These are phyloP conservation scores for Zaprionus gabonicus DNA, from an alignment of 1,140 invertebrate genomes.

Conservation along the genomic window DNA sequence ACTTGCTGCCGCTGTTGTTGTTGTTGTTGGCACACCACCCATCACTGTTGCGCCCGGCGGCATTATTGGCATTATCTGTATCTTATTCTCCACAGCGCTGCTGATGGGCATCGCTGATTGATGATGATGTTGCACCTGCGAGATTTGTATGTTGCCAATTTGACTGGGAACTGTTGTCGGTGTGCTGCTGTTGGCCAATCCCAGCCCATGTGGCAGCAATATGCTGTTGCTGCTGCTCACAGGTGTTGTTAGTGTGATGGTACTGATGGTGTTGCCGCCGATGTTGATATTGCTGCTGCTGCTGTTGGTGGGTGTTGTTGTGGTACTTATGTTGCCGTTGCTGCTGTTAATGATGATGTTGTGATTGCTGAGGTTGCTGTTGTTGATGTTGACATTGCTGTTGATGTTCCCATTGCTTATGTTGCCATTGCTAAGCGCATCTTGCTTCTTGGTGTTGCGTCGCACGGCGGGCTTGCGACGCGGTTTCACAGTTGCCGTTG, in stretches of 20 bases:
- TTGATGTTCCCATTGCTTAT: conserved; percentile 11
- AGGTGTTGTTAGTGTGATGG: conserved; percentile 52
- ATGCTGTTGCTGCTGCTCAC: conserved; percentile 41
- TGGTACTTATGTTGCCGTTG: conserved; percentile 44
- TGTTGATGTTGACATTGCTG: conserved; percentile 29
- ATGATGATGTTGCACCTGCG: conserved; percentile 72
- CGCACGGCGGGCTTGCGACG: conserved; percentile 77
- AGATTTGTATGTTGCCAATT: conserved; percentile 84
- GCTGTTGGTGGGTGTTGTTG: conserved; percentile 38
- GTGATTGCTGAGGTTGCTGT: conserved; percentile 37
- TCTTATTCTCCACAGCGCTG: conserved; percentile 82
- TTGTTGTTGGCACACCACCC: conserved; percentile 53
- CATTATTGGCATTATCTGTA: conserved; percentile 84
- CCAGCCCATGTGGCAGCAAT: conserved; percentile 50
- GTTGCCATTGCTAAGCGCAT: conserved; percentile 23
- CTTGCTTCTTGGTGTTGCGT: conserved; percentile 74
- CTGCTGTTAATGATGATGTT: conserved; percentile 14
- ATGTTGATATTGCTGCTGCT: conserved; percentile 12
- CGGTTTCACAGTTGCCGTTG: conserved; percentile 62
- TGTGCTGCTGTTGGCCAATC: conserved; percentile 38
- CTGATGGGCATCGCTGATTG: conserved; percentile 52
- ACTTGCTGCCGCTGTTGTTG: conserved; percentile 28
- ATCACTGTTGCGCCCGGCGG: conserved; percentile 65
- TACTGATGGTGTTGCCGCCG: conserved; percentile 10
- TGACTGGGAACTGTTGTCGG: conserved; percentile 81